Evolutionary conservation across 1,140 invertebrate species (phyloP).

Genomic region (Glomeris maerens): DNA sequence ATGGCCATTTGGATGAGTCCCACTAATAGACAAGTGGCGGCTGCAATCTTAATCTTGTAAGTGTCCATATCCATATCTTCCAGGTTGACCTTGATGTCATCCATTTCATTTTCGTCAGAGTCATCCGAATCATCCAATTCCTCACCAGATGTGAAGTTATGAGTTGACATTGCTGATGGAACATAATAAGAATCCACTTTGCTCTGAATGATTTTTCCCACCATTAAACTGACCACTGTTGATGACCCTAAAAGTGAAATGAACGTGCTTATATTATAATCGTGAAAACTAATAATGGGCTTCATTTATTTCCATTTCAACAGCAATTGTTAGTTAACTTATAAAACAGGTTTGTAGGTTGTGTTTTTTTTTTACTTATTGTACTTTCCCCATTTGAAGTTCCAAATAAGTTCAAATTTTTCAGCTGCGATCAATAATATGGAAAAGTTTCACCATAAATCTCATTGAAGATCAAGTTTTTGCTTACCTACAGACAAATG

Average conservation of each 20-base stretch:
- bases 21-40: slow-evolving; percentile 7
- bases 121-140: neutral
- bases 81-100: neutral
- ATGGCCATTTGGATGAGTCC: slow-evolving; percentile 39
- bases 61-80: neutral
- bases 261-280: too few species aligned
- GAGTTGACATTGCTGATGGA: neutral
- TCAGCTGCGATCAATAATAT: too few species aligned
- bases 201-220: slow-evolving; percentile 42
- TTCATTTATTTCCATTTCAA: too few species aligned
- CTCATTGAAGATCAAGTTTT: too few species aligned
- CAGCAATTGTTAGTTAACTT: too few species aligned
- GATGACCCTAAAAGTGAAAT: slow-evolving; percentile 60
- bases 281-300: too few species aligned
- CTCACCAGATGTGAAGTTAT: neutral
- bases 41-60: slow-evolving; percentile 8
- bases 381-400: too few species aligned
- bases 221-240: slow-evolving; percentile 74
- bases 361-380: too few species aligned
- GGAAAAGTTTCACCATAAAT: too few species aligned
- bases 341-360: too few species aligned
- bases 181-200: neutral
- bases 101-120: neutral
- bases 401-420: too few species aligned
- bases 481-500: slow-evolving; percentile 81